Conservation (phyloP, 2,888 invertebrate genomes). For the Drosophila anomelani region DNA sequence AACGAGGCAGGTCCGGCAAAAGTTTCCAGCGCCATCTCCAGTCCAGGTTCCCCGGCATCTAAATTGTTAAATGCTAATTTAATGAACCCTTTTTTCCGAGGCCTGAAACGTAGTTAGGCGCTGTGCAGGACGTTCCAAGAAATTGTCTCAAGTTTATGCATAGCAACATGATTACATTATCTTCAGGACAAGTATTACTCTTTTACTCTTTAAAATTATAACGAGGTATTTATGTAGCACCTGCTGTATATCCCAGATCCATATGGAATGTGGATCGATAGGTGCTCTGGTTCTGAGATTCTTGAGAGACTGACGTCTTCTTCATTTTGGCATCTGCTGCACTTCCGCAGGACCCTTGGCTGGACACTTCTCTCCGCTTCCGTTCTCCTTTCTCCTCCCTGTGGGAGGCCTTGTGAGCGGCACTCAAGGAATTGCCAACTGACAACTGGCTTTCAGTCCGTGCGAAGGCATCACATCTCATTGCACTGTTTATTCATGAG, state of each 20-base stretch:
- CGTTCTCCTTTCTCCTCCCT: background rate
- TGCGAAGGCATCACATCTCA: conserved; percentile 28
- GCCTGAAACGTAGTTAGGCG: conserved; percentile 2
- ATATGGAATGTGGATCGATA: conserved; percentile 5
- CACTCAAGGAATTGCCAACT: conserved; percentile 45
- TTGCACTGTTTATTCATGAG: conserved; percentile 54
- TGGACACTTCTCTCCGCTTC: background rate
- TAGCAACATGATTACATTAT: background rate
- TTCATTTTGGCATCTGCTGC: conserved; percentile 26
- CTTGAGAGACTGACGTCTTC: conserved; percentile 15
- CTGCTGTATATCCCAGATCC: background rate
- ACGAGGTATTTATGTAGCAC: background rate
- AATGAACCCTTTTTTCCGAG: conserved; percentile 51
- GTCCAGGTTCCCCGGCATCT: conserved; percentile 9
- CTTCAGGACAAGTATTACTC: background rate
- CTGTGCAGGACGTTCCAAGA: background rate
- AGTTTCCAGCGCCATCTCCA: conserved; percentile 37
- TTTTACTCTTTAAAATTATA: background rate
- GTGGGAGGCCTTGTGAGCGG: conserved; percentile 5
- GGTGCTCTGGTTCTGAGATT: conserved; percentile 10
- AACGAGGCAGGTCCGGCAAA: conserved; percentile 46
- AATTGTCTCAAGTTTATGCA: background rate
- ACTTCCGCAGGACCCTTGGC: conserved; percentile 13
- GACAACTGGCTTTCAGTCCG: conserved; percentile 40
- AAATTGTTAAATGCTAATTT: conserved; percentile 60